Evolutionary conservation across 2,113 vertebrate genomes (phyloP), one percentile per base, ranked within the genome.

Genomic region (Xenopus tropicalis): DNA sequence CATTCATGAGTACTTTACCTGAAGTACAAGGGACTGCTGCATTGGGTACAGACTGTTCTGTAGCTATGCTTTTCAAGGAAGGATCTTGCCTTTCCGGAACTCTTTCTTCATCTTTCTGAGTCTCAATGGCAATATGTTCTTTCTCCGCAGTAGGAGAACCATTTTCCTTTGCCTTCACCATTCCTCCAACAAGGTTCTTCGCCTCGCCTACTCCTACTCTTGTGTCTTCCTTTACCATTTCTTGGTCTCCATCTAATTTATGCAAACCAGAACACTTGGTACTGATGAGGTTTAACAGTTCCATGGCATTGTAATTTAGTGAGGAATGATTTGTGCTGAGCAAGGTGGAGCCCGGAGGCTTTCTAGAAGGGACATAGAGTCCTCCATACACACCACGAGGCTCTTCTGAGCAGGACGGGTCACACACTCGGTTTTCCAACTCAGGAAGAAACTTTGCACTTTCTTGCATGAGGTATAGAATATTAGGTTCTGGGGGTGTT

Each of bases 381-480:
- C 56, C 51, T 13, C 22, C 21, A 56, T 20, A 25, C 66, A 67
- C 58, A 61, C 54, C 48, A 23, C 21, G 59, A 59, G 7, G 21
- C 48, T 66, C 43, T 66, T 24, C 64, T 21, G 43, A 11, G 3
- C n/a, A n/a, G 12, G 57, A 20, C 56, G 9, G 22, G 0, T 48
- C 24, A 22, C 20, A 12, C 11, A 24, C 65, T 37, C 48, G 14
- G 1, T 29, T 52, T 51, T 61, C 70, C 5, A 44, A 5, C 61
- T 58, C 61, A 9, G 68, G 52, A 51, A 79, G 69, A 1, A 42
- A 64, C 46, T 78, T 78, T 11, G 89, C 87, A 21, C 88, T 88
- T 79, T 93, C 92, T 69, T 86, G 90, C 48, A 92, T 83, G 67
- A 92, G 88, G 74, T 84, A 84, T 25, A 91, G 76, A 56, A 91